Base-by-base conservation (phyloP, 2,888 invertebrate species). In the Scaptomyza tumidula region DNA sequence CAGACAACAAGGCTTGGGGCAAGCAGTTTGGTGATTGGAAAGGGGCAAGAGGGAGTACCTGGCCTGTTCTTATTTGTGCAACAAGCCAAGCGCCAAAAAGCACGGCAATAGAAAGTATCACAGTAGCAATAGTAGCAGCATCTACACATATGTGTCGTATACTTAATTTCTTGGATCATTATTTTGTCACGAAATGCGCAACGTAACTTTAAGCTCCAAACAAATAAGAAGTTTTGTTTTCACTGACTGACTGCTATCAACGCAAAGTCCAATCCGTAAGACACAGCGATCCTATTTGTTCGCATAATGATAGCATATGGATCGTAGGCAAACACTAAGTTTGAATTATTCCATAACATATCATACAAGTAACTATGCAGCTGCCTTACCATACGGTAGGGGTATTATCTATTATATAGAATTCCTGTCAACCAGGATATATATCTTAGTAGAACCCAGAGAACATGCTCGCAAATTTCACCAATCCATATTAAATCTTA, bases 51-150 rank as follows among this genome's bases (percentile, higher is more conserved):
- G 7, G 41, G 35, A 31, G 54, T 33, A 53, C 48, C 56, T 75
- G 76, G 3, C 49, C 19, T 53, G 61, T 66, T 71, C 66, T 76
- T 62, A 76, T 75, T 76, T 75, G 71, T 65, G 63, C 68, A 68
- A 33, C 58, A 41, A 56, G 55, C 39, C 41, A 41, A 52, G 55
- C 78, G 65, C 68, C 68, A 66, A 75, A 79, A 79, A 79, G 71
- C 68, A 71, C 37, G 72, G 79, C 78, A 79, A 72, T 59, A 65
- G 59, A 74, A 75, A 71, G 63, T 75, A 75, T 59, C 56, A 39
- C 39, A 39, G 39, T 39, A 63, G 41, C 67, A 68, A 33, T 19
- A 44, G 53, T 14, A 14, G 14, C 63, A 63, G 49, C 63, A 63
- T 59, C 58, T 58, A 64, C 61, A 64, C 37, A 39, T 24, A 19